Base-by-base conservation (phyloP, 2,888 invertebrate species). In the Heliconius hortense region DNA sequence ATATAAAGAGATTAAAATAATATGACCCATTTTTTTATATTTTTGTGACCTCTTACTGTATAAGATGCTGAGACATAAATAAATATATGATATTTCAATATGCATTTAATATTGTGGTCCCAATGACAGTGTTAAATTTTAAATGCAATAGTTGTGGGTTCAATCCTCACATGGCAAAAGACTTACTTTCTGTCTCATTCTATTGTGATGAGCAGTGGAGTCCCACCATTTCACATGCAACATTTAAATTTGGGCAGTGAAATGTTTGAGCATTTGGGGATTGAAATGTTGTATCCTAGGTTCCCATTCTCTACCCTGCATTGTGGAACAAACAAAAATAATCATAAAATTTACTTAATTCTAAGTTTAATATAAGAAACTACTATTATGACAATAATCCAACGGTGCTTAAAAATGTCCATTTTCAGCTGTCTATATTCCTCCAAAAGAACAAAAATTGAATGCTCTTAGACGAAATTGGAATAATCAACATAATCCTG, bases 341-440 rank as follows among this genome's bases (percentile, higher is more conserved):
- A 43, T 43, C 43, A 15, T 15, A 15, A 43, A 43, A 43, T 15
- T 15, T 15, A 1, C 43, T 15, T 4, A 1, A 43, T 43, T 43
- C 18, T 43, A 39, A 39, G 4, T 2, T 39, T 43, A 43, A 43
- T 18, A 15, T 43, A 18, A 18, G 18, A 48, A 48, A 7, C 7
- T 26, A 75, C 21, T 31, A 35, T 66, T 56, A 68, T n/a, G 63
- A 74, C 67, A 35, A 76, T 15, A 53, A 67, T 64, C 21, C 18
- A 39, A 53, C 26, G 62, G 66, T 56, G 28, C 21, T n/a, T n/a
- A 63, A 39, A 48, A 13, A 18, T 64, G n/a, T 35, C 77, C 26
- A 75, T 67, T 94, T 94, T 73, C 85, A 96, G 96, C 96, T 76
- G 93, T 94, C 15, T 96, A 95, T 81, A 95, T 97, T 79, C 96